Percentiles rank a stretch among this genome's conserved stretches.
These are phyloP conservation scores for Equus quagga DNA, from an alignment of 2,113 vertebrate genomes.

Conservation along the genomic window DNA sequence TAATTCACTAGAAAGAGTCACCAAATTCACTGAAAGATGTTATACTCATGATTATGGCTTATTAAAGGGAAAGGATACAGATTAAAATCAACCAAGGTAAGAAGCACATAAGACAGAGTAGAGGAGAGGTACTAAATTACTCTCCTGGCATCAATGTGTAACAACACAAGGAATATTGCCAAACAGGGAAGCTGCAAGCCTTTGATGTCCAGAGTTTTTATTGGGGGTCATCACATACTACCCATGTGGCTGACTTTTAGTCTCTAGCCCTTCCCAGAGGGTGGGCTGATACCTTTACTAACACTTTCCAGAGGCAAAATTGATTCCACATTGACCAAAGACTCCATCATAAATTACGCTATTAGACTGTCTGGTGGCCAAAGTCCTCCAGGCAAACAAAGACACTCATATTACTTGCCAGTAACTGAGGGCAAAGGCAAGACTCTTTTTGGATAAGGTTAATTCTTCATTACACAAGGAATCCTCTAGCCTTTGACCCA, in stretches of 20 bases:
- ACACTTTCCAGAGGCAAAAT: neutral
- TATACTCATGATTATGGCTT: neutral
- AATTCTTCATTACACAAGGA: conserved; percentile 27
- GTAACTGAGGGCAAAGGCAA: neutral
- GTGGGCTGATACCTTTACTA: neutral
- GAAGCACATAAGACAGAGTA: neutral
- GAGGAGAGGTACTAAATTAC: neutral
- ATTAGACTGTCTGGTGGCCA: neutral
- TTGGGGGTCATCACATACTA: neutral
- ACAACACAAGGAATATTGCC: neutral
- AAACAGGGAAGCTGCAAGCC: neutral
- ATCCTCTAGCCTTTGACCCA: neutral
- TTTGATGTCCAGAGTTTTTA: neutral
- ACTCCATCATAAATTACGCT: neutral
- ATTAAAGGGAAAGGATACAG: conserved; percentile 15
- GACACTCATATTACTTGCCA: neutral
- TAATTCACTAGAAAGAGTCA: conserved; percentile 25
- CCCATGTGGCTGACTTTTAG: neutral
- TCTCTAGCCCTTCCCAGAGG: neutral
- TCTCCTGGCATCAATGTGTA: neutral
- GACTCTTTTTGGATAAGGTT: conserved; percentile 1
- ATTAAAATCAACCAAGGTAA: conserved; percentile 10
- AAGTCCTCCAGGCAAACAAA: neutral
- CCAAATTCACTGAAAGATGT: conserved; percentile 21
- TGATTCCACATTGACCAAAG: neutral